These are phyloP conservation scores for Gymnosoma rotundatum DNA, from an alignment of 2,888 invertebrate species.

Conservation along the genomic window DNA sequence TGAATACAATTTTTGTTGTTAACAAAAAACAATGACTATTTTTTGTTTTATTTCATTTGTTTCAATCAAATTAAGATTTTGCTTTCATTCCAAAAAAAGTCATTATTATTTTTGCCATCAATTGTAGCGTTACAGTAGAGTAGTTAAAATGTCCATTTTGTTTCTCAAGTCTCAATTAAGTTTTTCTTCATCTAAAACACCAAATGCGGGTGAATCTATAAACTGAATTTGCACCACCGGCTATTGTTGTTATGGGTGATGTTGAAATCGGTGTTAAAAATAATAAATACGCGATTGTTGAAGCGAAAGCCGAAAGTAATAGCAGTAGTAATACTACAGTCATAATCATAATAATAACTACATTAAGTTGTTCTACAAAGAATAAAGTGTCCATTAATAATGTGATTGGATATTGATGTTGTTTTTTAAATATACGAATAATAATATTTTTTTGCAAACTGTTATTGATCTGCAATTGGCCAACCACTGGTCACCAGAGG, in stretches of 20 bases:
- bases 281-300: slow-evolving; percentile 73
- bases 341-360: slow-evolving; percentile 61
- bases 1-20: slow-evolving; percentile 60
- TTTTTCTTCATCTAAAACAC: slow-evolving; percentile 81
- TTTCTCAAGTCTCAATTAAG: slow-evolving; percentile 76
- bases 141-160: slow-evolving; percentile 66
- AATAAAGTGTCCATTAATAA: slow-evolving; percentile 64
- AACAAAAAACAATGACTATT: slow-evolving; percentile 69
- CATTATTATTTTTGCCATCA: slow-evolving; percentile 67
- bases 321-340: slow-evolving; percentile 42
- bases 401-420: slow-evolving; percentile 48
- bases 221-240: slow-evolving; percentile 76
- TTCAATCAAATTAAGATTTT: slow-evolving; percentile 52
- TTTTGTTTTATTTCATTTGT: slow-evolving; percentile 36
- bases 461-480: slow-evolving; percentile 70
- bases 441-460: slow-evolving; percentile 67
- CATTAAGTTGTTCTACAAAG: slow-evolving; percentile 59
- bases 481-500: slow-evolving; percentile 82
- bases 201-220: slow-evolving; percentile 81
- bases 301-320: slow-evolving; percentile 60
- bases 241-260: slow-evolving; percentile 7
- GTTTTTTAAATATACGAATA: slow-evolving; percentile 56
- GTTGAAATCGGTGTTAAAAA: slow-evolving; percentile 74
- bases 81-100: slow-evolving; percentile 58
- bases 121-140: slow-evolving; percentile 61